Conservation (phyloP, 2,113 vertebrate species). For the Anser cygnoides region DNA sequence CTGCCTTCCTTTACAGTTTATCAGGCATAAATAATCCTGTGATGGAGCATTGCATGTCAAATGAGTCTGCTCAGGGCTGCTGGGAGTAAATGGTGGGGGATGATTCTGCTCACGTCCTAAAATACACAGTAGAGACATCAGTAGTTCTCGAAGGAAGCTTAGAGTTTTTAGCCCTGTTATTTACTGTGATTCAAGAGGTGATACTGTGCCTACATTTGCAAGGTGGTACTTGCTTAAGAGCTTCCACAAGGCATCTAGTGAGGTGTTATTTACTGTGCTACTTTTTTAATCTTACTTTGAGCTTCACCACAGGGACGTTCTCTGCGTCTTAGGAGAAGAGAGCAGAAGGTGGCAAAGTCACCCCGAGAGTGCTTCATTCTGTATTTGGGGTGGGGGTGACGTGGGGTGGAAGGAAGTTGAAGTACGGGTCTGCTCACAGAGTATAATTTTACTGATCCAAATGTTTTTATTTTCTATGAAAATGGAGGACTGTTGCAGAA, state of each 20-base stretch:
- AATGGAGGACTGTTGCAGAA: neutral
- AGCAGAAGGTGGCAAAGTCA: neutral
- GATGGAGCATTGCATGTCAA: neutral
- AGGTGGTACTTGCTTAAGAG: neutral
- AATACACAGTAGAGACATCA: neutral
- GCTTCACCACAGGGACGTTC: neutral
- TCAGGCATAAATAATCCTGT: neutral
- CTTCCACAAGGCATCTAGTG: neutral
- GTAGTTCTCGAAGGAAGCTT: neutral
- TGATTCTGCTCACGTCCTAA: neutral
- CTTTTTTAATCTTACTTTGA: neutral
- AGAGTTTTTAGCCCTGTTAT: neutral
- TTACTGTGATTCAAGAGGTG: neutral
- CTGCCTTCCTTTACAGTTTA: neutral
- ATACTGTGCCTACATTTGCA: neutral
- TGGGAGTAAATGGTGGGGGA: neutral
- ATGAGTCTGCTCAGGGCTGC: neutral
- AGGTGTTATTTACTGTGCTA: neutral
- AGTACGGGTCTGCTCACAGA: neutral
- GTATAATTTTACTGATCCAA: neutral
- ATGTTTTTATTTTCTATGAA: neutral
- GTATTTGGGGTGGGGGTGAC: neutral
- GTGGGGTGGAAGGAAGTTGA: neutral
- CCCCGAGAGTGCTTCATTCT: neutral
- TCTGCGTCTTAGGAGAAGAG: neutral